Base-by-base conservation (phyloP, 2,797 vertebrate species). In the Tadarida brasiliensis region DNA sequence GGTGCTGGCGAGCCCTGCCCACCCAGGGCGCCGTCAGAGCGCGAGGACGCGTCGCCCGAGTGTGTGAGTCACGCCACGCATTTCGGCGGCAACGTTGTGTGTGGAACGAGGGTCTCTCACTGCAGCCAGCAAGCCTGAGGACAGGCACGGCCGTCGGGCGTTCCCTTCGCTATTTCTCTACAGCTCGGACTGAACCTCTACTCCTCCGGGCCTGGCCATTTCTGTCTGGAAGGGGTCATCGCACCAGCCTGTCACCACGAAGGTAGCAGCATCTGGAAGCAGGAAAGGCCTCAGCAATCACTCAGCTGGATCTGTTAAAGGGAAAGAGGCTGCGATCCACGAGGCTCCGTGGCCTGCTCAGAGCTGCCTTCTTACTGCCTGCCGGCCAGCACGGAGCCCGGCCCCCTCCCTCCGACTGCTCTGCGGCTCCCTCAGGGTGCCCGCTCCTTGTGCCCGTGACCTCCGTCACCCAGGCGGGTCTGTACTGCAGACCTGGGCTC, bases 371-470 rank as follows among this genome's bases (percentile, higher is more conserved):
- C 88, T 33, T 14, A 24, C 39, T 56, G 24, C 7, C 22, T 14
- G 44, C 0, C 12, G 24, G 33, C 54, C 22, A 9, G 54, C 9
- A 24, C 30, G 33, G 19, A 33, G 35, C 5, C 49, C 22, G 2
- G 3, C 39, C 59, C 2, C 14, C 7, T 2, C 24, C 8, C 39
- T 15, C 67, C 5, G 17, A 5, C 22, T 6, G 7, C 35, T 56
- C 71, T 30, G 4, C 0, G 2, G 20, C 56, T 68, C 1, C 4
- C 1, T 6, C 56, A 10, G 39, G 8, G 47, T 0, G 28, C 26
- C 51, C 7, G 11, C 2, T 15, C 44, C 20, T 54, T 51, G 10
- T 7, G 35, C 51, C 57, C 30, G 0, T 7, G 0, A n/a, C n/a
- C 16, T n/a, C 20, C 9, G 3, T 6, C 16, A 54, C 11, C 11